phyloP scores from a whole-genome alignment of 2,888 invertebrate genomes.

The Pandemis corylana region DNA sequence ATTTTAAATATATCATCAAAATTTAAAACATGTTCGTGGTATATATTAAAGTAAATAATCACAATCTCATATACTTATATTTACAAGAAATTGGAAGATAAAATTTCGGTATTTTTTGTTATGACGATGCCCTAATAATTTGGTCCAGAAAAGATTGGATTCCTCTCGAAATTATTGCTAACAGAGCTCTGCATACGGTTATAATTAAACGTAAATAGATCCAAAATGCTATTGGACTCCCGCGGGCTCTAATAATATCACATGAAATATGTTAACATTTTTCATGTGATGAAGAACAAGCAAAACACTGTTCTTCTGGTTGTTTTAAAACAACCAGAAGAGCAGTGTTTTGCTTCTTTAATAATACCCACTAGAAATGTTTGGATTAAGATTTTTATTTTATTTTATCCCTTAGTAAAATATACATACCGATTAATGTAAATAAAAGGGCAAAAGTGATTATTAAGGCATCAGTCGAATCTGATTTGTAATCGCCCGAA shows the following conservation, averaged over 20 bases:
- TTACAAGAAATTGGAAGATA: neutral
- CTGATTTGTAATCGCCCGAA: conserved; percentile 8
- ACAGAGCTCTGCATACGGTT: conserved; percentile 23
- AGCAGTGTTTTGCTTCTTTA: neutral
- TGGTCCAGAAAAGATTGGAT: conserved; percentile 36
- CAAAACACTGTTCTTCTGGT: too few relatives aligned
- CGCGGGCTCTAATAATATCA: neutral
- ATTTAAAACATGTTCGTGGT: neutral
- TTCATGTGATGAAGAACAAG: too few relatives aligned
- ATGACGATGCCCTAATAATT: conserved; percentile 18
- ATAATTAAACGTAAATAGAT: conserved; percentile 34
- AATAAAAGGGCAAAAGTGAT: neutral
- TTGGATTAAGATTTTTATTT: too few relatives aligned
- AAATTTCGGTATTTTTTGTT: conserved; percentile 15
- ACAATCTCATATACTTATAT: neutral
- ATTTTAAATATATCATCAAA: too few relatives aligned
- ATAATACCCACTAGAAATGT: neutral
- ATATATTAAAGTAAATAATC: neutral
- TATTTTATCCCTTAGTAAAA: too few relatives aligned
- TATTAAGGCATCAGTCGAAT: neutral
- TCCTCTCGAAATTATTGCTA: conserved; percentile 20
- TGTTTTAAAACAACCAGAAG: too few relatives aligned
- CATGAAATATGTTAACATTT: neutral
- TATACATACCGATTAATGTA: too few relatives aligned
- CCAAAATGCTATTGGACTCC: neutral